Percentiles rank a stretch among this genome's conserved stretches.
These are phyloP conservation scores for Brachypodius melanocephalos DNA, from an alignment of 2,113 vertebrate species.

Conservation along the genomic window DNA sequence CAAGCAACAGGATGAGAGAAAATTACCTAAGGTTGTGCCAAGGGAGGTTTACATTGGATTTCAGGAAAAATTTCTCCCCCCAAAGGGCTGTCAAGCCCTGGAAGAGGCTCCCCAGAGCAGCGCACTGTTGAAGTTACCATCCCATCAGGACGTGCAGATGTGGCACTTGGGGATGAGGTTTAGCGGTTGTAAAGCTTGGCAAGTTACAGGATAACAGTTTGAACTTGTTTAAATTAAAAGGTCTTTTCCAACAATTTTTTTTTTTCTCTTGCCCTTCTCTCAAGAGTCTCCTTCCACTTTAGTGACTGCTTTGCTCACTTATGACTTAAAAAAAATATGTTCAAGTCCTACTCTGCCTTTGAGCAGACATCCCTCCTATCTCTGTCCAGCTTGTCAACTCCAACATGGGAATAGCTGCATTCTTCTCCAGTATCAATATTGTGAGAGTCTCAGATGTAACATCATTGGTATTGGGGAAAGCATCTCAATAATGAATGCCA, in stretches of 20 bases:
- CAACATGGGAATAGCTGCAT: neutral
- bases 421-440: neutral
- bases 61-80: neutral
- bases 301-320: neutral
- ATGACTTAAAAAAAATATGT: neutral
- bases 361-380: neutral
- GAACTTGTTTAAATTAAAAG: neutral
- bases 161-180: neutral
- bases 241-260: neutral
- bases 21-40: neutral
- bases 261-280: neutral
- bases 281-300: neutral
- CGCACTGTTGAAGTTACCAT: neutral
- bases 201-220: neutral
- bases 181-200: neutral
- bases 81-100: neutral
- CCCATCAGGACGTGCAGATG: fast-evolving
- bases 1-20: neutral
- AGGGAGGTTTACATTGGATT: neutral
- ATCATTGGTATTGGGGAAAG: neutral
- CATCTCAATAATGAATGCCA: neutral
- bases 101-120: neutral
- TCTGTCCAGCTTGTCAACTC: neutral
- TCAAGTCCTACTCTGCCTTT: neutral
- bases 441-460: neutral